Evolutionary conservation across 2,888 invertebrate species (phyloP).

Genomic region (Eulithis prunata): DNA sequence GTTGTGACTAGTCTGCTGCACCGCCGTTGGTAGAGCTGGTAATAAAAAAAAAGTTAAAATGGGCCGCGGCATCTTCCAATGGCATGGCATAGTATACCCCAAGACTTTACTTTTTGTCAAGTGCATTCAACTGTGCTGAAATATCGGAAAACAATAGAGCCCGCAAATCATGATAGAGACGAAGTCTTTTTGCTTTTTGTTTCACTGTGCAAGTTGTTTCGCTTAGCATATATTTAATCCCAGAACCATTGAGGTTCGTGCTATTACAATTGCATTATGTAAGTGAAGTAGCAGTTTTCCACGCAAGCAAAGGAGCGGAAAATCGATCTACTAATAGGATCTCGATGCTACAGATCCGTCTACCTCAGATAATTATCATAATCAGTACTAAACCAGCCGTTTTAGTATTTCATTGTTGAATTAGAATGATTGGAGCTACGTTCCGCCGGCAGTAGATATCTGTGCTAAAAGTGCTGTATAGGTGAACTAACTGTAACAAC

Average conservation of each 20-base stretch:
- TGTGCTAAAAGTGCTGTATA: slow-evolving; percentile 64
- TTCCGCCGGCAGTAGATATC: slow-evolving; percentile 62
- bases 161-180: too few relatives aligned
- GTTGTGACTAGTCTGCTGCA: too few relatives aligned
- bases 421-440: slow-evolving; percentile 59
- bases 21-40: too few relatives aligned
- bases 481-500: slow-evolving; percentile 68
- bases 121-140: background rate
- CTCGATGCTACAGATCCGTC: slow-evolving; percentile 25
- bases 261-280: too few relatives aligned
- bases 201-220: too few relatives aligned
- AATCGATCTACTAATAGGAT: slow-evolving; percentile 24
- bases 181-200: too few relatives aligned
- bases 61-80: too few relatives aligned
- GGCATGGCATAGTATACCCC: too few relatives aligned
- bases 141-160: background rate
- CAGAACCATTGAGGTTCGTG: too few relatives aligned
- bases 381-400: slow-evolving; percentile 42
- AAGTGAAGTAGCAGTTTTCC: slow-evolving; percentile 6
- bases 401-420: slow-evolving; percentile 45
- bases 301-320: slow-evolving; percentile 21
- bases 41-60: too few relatives aligned
- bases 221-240: too few relatives aligned
- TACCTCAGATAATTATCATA: slow-evolving; percentile 22
- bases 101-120: background rate